Conservation (phyloP, 2,797 vertebrate species). For the Petrocephalus sullivani region DNA sequence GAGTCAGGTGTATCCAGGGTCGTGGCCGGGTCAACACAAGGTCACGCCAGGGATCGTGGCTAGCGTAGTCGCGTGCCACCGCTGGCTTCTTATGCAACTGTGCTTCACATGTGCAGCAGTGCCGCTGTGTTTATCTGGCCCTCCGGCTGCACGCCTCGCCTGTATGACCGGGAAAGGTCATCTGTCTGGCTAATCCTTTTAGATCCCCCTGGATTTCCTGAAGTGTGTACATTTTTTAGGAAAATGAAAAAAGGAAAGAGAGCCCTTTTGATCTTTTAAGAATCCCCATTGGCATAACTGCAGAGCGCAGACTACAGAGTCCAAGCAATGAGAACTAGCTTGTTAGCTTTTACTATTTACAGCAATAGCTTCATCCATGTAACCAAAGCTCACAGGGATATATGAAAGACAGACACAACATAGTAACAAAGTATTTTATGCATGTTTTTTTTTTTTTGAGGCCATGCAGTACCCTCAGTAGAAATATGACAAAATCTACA, state of each 20-base stretch:
- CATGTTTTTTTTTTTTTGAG: conserved; percentile 8
- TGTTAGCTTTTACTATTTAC: not conserved
- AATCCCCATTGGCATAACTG: conserved; percentile 11
- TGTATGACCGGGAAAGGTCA: conserved; percentile 32
- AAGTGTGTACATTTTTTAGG: conserved; percentile 26
- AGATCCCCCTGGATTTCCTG: conserved; percentile 43
- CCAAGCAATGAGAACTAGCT: not conserved
- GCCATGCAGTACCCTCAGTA: not conserved
- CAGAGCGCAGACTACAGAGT: not conserved
- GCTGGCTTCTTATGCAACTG: conserved; percentile 18
- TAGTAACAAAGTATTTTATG: not conserved
- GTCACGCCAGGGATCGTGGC: conserved; percentile 21
- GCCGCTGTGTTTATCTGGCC: conserved; percentile 20
- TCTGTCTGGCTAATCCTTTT: conserved; percentile 33
- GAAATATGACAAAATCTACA: not conserved
- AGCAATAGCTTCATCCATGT: not conserved
- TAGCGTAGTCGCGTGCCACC: conserved; percentile 6
- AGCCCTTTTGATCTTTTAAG: conserved; percentile 29
- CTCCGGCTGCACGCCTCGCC: not conserved
- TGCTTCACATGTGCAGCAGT: conserved; percentile 10
- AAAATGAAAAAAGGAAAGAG: conserved; percentile 20
- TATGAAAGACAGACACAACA: not conserved
- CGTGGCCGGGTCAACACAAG: conserved; percentile 14
- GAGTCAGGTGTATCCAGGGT: not conserved
- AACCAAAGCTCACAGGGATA: not conserved